Conservation (phyloP, 1,140 invertebrate species). For the Drosophila auraria region DNA sequence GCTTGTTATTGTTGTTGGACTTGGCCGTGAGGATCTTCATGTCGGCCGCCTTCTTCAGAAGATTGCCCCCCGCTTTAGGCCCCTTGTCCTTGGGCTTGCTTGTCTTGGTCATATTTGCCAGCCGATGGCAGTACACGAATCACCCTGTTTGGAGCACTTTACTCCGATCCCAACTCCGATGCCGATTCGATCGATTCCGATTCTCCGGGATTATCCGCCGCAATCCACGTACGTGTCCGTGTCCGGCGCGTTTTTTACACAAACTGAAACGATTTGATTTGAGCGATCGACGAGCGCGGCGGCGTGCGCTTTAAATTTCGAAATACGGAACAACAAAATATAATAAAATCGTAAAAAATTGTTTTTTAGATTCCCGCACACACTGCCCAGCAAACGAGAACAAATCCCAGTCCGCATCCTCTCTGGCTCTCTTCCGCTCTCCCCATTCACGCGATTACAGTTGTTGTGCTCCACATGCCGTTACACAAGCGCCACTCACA, state of each 20-base stretch:
- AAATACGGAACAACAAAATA: slow-evolving; percentile 60
- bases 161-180: not conserved
- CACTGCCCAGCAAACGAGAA: slow-evolving; percentile 45
- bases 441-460: slow-evolving; percentile 60
- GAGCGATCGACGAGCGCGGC: slow-evolving; percentile 6
- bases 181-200: slow-evolving; percentile 15
- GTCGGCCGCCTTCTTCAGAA: slow-evolving; percentile 73
- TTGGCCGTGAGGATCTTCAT: slow-evolving; percentile 75
- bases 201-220: slow-evolving; percentile 49
- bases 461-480: slow-evolving; percentile 70
- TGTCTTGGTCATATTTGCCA: slow-evolving; percentile 65
- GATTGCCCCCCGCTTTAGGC: slow-evolving; percentile 29
- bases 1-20: slow-evolving; percentile 62
- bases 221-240: slow-evolving; percentile 70
- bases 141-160: slow-evolving; percentile 3
- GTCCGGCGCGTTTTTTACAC: slow-evolving; percentile 75
- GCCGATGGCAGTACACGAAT: not conserved
- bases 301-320: slow-evolving; percentile 63
- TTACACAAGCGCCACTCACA: slow-evolving; percentile 50
- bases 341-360: slow-evolving; percentile 70
- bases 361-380: slow-evolving; percentile 65
- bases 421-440: slow-evolving; percentile 24
- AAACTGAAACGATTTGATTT: slow-evolving; percentile 61
- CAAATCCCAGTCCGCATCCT: slow-evolving; percentile 37
- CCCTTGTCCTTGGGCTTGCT: slow-evolving; percentile 73